Percentiles rank a stretch among this genome's conserved stretches.
Conservation (phyloP, 2,797 vertebrate species). For the Pangasius krempfi region DNA sequence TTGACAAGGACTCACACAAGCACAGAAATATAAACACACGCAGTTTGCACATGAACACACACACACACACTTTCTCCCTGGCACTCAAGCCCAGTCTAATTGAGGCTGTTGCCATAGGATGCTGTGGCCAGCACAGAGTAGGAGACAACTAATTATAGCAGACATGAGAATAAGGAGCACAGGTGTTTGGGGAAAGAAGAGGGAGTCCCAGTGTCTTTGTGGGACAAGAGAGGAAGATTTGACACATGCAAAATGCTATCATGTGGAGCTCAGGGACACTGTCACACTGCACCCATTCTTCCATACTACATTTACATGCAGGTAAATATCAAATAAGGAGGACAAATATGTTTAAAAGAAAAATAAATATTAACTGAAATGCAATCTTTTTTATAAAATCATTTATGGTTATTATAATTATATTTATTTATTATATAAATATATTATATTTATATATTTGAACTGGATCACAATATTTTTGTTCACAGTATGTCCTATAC, state of each 20-base stretch:
- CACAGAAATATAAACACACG: slow-evolving; percentile 8
- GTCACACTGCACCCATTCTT: slow-evolving; percentile 54
- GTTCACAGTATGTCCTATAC: neutral
- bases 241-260: slow-evolving; percentile 48
- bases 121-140: slow-evolving; percentile 51
- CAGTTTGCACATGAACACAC: neutral
- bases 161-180: slow-evolving; percentile 57
- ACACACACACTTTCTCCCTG: slow-evolving; percentile 22
- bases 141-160: slow-evolving; percentile 65
- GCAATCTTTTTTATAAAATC: neutral
- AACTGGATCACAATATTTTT: neutral
- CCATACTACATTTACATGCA: slow-evolving; percentile 1
- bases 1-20: slow-evolving; percentile 32
- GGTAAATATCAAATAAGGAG: neutral
- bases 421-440: too few relatives aligned
- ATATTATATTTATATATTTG: too few relatives aligned
- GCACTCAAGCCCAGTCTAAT: slow-evolving; percentile 56
- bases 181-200: slow-evolving; percentile 19
- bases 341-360: neutral
- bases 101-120: slow-evolving; percentile 66
- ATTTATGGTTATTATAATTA: neutral
- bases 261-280: slow-evolving; percentile 30
- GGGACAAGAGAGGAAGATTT: slow-evolving; percentile 6
- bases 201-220: slow-evolving; percentile 15
- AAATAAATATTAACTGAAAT: neutral